A percentile compares a stretch with the other conserved stretches of the same genome.
These are phyloP conservation scores for Drosophila kepulauana DNA, from an alignment of 1,140 invertebrate species.

Conservation along the genomic window DNA sequence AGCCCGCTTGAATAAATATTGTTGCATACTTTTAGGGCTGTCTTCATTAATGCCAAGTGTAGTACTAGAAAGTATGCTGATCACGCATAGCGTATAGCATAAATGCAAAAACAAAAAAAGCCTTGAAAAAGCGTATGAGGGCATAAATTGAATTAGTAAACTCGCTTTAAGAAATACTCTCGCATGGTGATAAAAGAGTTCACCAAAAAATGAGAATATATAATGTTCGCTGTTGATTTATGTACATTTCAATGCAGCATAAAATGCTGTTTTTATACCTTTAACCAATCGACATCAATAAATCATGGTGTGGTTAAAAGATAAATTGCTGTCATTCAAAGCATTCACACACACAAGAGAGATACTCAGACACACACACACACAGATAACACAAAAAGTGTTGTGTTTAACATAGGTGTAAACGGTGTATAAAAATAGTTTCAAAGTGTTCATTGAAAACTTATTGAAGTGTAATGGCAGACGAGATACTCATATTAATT, in stretches of 20 bases:
- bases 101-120: neutral
- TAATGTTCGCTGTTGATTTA: constrained; percentile 10
- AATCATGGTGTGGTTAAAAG: constrained; percentile 52
- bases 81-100: neutral
- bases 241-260: constrained; percentile 30
- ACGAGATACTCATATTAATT: constrained; percentile 67
- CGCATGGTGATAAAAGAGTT: too few relatives aligned
- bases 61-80: neutral
- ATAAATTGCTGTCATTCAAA: constrained; percentile 50
- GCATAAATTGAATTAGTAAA: constrained; percentile 13
- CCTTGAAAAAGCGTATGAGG: neutral
- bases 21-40: constrained; percentile 26
- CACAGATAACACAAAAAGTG: constrained; percentile 28
- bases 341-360: neutral
- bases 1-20: constrained; percentile 7
- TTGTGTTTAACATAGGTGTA: constrained; percentile 58
- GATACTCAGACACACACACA: neutral
- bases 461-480: constrained; percentile 74
- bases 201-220: constrained; percentile 11
- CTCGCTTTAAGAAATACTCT: neutral
- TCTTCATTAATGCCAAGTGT: constrained; percentile 4
- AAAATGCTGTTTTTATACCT: constrained; percentile 26
- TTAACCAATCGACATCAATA: constrained; percentile 51
- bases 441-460: constrained; percentile 81
- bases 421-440: constrained; percentile 80